Conservation (phyloP, 2,113 vertebrate genomes). For the Elanus axillaris region DNA sequence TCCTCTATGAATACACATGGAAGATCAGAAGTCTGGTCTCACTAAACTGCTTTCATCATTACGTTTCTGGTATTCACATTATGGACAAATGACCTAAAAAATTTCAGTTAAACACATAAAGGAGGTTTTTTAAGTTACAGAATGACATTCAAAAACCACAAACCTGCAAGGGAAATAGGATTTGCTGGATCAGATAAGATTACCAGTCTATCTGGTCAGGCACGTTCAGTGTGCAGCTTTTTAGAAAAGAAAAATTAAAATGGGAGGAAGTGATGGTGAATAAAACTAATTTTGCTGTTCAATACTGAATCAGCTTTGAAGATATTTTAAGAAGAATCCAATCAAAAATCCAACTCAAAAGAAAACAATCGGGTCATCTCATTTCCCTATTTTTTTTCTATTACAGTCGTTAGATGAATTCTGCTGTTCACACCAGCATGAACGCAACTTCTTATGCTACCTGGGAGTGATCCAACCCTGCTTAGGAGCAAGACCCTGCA, state of each 20-base stretch:
- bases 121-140: not conserved
- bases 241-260: not conserved
- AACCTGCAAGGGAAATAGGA: slow-evolving; percentile 39
- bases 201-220: not conserved
- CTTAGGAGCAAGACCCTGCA: not conserved
- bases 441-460: not conserved
- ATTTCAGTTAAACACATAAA: slow-evolving; percentile 40
- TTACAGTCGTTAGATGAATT: not conserved
- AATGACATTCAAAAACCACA: slow-evolving; percentile 42
- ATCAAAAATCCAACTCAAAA: not conserved
- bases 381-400: not conserved
- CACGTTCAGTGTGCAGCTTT: not conserved
- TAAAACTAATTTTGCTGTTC: not conserved
- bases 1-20: not conserved
- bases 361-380: not conserved
- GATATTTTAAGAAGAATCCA: not conserved
- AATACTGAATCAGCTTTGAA: not conserved
- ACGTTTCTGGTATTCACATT: slow-evolving; percentile 42
- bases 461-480: not conserved
- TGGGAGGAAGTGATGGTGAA: not conserved
- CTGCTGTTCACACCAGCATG: fast-evolving
- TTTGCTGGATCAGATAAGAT: slow-evolving; percentile 53
- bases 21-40: slow-evolving; percentile 24
- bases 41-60: slow-evolving; percentile 40
- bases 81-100: slow-evolving; percentile 51